phyloP scores from a whole-genome alignment of 2,113 vertebrate genomes.

The Lepus timidus region DNA sequence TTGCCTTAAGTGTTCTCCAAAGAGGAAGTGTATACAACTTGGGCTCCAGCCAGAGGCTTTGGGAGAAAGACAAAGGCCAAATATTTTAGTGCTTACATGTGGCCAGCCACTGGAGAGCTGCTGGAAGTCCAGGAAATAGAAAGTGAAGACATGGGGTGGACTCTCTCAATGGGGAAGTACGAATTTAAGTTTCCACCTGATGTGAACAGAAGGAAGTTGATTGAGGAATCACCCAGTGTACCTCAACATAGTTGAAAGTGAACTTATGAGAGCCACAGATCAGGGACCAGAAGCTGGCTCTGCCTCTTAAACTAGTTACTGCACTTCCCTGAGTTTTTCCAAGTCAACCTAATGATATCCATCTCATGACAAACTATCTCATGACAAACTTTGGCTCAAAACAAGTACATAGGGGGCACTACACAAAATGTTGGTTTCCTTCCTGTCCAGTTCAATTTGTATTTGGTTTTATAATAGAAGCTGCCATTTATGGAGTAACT shows the following conservation, averaged over 20 bases:
- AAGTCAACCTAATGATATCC: background rate
- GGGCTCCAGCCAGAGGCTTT: constrained; percentile 79
- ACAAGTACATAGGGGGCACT: background rate
- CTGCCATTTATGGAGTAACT: constrained; percentile 5
- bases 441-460: background rate
- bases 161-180: background rate
- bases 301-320: background rate
- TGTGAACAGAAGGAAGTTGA: background rate
- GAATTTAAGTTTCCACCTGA: background rate
- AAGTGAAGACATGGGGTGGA: background rate
- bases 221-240: background rate
- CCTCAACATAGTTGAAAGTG: background rate
- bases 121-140: constrained; percentile 52
- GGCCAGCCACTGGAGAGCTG: constrained; percentile 65
- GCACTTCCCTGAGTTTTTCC: background rate
- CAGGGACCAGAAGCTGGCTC: background rate
- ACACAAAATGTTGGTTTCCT: constrained; percentile 26
- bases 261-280: background rate
- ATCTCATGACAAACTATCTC: background rate
- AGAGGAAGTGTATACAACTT: constrained; percentile 82
- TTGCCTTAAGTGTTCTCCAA: constrained; percentile 87
- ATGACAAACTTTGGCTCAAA: background rate
- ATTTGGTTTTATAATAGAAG: constrained; percentile 25
- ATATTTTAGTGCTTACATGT: constrained; percentile 66
- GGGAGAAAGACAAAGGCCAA: constrained; percentile 68